A percentile compares a stretch with the other conserved stretches of the same genome.
phyloP scores from a whole-genome alignment of 2,888 invertebrate species.

The Sabellastarte sp. region DNA sequence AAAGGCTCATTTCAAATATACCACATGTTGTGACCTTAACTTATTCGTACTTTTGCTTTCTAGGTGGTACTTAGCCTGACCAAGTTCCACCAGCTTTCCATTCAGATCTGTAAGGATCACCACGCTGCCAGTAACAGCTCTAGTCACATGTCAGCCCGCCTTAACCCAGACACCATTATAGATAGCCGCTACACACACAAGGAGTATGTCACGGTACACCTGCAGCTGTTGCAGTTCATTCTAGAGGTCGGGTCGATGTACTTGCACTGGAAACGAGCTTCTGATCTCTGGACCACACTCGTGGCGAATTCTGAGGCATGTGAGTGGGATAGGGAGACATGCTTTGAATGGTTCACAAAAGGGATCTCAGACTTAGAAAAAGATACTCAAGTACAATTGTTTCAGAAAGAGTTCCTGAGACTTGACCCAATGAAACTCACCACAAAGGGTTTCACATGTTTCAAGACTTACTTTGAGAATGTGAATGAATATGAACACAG shows the following conservation, averaged over 20 bases:
- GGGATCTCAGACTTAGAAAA: constrained; percentile 60
- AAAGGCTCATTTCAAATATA: too few relatives aligned
- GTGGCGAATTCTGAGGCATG: constrained; percentile 58
- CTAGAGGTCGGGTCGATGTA: constrained; percentile 61
- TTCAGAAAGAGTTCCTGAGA: constrained; percentile 60
- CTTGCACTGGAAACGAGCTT: constrained; percentile 59
- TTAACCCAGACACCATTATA: not conserved
- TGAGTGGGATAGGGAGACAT: constrained; percentile 60
- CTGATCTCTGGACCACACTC: constrained; percentile 62
- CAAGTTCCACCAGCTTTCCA: constrained; percentile 57
- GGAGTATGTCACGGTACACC: constrained; percentile 59
- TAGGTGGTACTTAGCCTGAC: constrained; percentile 56
- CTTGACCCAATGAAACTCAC: constrained; percentile 58
- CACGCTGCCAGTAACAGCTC: too few relatives aligned
- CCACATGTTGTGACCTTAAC: too few relatives aligned
- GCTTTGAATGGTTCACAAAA: constrained; percentile 62
- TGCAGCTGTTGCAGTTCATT: constrained; percentile 61
- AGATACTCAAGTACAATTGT: constrained; percentile 60
- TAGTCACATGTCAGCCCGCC: too few relatives aligned
- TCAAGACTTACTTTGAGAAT: constrained; percentile 61
- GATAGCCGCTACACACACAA: constrained; percentile 9
- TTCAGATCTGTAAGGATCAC: not conserved
- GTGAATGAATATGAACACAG: constrained; percentile 60
- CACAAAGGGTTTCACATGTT: constrained; percentile 59
- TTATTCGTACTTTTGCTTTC: too few relatives aligned